These are phyloP conservation scores for Andrena chrysosceles DNA, from an alignment of 2,888 invertebrate genomes.

Conservation along the genomic window DNA sequence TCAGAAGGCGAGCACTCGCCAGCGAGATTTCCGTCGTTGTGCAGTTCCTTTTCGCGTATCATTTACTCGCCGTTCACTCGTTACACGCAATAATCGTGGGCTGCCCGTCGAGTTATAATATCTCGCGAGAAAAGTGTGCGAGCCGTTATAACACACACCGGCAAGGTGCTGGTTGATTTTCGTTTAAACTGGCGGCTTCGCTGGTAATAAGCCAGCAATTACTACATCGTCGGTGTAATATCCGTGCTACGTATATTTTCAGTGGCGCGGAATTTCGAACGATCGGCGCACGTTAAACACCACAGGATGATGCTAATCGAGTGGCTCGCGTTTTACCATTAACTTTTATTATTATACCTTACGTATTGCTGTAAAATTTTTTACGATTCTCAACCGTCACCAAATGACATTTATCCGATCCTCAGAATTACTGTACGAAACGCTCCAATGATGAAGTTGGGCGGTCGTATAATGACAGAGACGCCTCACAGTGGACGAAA, in stretches of 20 bases:
- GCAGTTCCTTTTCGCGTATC: slow-evolving; percentile 33
- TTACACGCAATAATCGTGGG: slow-evolving; percentile 43
- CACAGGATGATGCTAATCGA: slow-evolving; percentile 19
- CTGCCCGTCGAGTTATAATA: slow-evolving; percentile 26
- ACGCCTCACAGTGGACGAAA: neutral
- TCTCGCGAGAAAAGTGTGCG: slow-evolving; percentile 20
- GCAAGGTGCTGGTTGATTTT: slow-evolving; percentile 22
- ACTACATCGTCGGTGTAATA: slow-evolving; percentile 28
- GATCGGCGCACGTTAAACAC: slow-evolving; percentile 4
- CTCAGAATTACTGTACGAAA: neutral
- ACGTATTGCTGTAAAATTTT: neutral
- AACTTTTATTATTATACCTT: slow-evolving; percentile 9
- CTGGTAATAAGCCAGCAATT: slow-evolving; percentile 40
- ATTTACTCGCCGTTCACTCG: slow-evolving; percentile 30
- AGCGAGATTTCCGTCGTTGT: slow-evolving; percentile 8
- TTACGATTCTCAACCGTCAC: neutral
- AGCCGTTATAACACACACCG: slow-evolving; percentile 13
- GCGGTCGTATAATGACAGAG: neutral
- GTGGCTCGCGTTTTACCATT: neutral
- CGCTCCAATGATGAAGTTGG: neutral
- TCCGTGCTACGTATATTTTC: slow-evolving; percentile 8
- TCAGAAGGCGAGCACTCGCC: neutral
- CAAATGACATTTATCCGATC: neutral
- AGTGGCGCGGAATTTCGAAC: slow-evolving; percentile 15
- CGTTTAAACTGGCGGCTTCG: slow-evolving; percentile 24